A percentile compares a stretch with the other conserved stretches of the same genome.
phyloP scores from a whole-genome alignment of 2,888 invertebrate genomes.

The Acanthacorydalis orientalis region DNA sequence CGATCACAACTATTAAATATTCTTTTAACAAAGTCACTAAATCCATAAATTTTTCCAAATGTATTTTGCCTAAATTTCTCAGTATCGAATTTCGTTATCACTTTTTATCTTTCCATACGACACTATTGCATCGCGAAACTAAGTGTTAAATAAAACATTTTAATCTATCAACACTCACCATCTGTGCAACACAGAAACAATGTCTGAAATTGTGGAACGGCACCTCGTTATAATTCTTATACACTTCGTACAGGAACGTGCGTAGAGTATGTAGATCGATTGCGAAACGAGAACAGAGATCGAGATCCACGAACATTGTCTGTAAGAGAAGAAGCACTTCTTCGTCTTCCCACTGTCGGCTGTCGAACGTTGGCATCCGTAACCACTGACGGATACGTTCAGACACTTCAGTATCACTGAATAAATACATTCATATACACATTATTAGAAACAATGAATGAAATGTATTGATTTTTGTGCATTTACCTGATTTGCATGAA shows the following conservation, averaged over 20 bases:
- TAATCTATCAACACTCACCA: conserved; percentile 38
- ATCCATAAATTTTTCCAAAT: no score
- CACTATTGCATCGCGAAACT: no score
- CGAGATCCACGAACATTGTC: conserved; percentile 67
- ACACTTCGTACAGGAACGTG: conserved; percentile 58
- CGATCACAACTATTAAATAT: no score
- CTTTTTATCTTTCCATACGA: no score
- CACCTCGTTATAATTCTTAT: conserved; percentile 71
- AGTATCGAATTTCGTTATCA: no score
- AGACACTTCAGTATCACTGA: conserved; percentile 43
- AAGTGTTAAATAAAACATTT: no score
- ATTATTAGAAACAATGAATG: not conserved
- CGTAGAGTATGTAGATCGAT: conserved; percentile 51
- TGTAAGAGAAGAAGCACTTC: conserved; percentile 60
- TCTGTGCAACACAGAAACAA: conserved; percentile 75
- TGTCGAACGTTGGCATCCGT: conserved; percentile 57
- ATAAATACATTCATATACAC: conserved; percentile 13
- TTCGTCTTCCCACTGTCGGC: conserved; percentile 67
- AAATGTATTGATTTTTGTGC: not conserved
- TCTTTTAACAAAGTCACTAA: no score
- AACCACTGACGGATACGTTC: conserved; percentile 45
- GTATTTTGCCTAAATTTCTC: no score
- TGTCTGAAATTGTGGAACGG: conserved; percentile 79
- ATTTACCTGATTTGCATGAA: conserved; percentile 43
- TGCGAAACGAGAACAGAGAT: conserved; percentile 55